phyloP scores from a whole-genome alignment of 2,113 vertebrate species.

The Pteronura brasiliensis region DNA sequence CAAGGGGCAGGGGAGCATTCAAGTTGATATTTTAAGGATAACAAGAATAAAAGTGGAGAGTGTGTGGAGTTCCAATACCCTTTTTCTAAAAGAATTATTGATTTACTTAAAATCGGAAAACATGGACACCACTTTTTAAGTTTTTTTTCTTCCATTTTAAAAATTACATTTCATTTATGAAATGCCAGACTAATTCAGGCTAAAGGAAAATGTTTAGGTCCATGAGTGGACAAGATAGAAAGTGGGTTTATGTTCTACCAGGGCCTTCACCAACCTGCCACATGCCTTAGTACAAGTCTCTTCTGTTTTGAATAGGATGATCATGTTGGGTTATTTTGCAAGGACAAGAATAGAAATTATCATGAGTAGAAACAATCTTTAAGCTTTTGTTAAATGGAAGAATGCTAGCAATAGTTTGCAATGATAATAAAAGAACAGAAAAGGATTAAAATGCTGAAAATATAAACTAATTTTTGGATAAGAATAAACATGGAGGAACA shows the following conservation, averaged over 20 bases:
- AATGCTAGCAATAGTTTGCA: background rate
- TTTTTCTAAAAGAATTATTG: background rate
- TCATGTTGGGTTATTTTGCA: background rate
- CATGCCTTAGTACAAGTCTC: background rate
- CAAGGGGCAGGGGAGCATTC: background rate
- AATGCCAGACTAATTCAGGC: background rate
- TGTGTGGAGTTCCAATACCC: fast-evolving
- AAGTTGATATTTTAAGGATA: background rate
- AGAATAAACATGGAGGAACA: background rate
- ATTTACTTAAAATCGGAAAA: background rate
- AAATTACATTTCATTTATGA: background rate
- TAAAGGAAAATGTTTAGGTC: background rate
- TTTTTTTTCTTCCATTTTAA: background rate
- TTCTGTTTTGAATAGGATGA: background rate
- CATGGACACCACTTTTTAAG: background rate
- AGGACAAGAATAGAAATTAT: background rate
- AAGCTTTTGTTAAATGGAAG: background rate
- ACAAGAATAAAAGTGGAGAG: background rate
- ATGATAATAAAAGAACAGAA: background rate
- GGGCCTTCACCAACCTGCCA: background rate
- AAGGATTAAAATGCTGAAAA: background rate
- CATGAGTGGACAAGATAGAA: background rate
- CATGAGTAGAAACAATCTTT: background rate
- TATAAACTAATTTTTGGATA: background rate
- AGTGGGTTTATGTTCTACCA: background rate